Evolutionary conservation across 2,113 vertebrate genomes (phyloP).

Genomic region (Seriola rivoliana): DNA sequence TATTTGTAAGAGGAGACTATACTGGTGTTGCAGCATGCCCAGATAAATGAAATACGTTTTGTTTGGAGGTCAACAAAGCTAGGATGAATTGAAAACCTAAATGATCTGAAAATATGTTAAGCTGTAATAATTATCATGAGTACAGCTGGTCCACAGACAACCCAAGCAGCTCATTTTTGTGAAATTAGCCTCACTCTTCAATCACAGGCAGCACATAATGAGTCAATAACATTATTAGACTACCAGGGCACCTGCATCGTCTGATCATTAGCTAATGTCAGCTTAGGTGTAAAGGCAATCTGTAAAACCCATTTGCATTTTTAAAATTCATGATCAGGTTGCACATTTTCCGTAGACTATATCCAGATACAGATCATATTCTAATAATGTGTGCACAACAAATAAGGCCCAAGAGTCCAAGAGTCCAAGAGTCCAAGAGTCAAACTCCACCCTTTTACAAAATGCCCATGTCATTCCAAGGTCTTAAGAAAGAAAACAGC

Average conservation of each 20-base stretch:
- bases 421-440: conserved; percentile 72
- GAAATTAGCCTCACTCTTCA: background rate
- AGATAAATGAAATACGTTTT: background rate
- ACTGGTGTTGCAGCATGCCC: background rate
- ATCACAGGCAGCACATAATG: background rate
- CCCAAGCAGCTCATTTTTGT: conserved; percentile 1
- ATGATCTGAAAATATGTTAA: background rate
- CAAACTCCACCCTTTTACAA: conserved; percentile 67
- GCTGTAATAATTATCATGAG: background rate
- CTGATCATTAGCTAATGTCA: background rate
- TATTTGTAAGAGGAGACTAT: conserved; percentile 2
- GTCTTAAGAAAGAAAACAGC: conserved; percentile 51
- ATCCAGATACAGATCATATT: conserved; percentile 23
- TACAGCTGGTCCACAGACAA: background rate
- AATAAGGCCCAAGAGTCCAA: conserved; percentile 54
- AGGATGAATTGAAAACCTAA: background rate
- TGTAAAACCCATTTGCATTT: conserved; percentile 18
- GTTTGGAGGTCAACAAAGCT: background rate
- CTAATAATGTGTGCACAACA: conserved; percentile 53
- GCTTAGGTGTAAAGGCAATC: background rate
- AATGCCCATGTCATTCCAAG: conserved; percentile 30
- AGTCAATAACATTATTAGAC: background rate
- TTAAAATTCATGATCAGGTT: background rate
- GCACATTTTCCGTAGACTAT: background rate
- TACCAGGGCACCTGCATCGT: background rate